A percentile compares a stretch with the other conserved stretches of the same genome.
Conservation (phyloP, 2,797 vertebrate species). For the Cirrhinus molitorella region DNA sequence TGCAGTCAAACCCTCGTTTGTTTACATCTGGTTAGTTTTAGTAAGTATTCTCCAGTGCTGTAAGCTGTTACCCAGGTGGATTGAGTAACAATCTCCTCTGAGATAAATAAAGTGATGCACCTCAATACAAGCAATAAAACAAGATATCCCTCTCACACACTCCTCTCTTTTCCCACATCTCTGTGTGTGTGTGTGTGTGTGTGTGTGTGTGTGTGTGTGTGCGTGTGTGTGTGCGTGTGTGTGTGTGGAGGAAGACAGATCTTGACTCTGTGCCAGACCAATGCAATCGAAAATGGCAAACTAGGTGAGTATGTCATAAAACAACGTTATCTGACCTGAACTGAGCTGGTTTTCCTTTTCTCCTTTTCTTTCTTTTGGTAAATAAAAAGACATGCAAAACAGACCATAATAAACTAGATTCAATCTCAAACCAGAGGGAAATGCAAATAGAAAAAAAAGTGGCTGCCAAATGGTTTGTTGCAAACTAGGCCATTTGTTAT, state of each 20-base stretch:
- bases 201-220: no score
- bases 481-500: no score
- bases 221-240: background rate
- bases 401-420: background rate
- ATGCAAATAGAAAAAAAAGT: background rate
- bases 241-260: no score
- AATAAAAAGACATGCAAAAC: background rate
- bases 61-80: background rate
- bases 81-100: constrained; percentile 9
- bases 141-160: no score
- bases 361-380: background rate
- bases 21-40: background rate
- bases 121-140: background rate
- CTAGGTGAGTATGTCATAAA: background rate
- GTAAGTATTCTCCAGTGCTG: background rate
- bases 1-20: background rate
- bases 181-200: background rate
- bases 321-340: background rate
- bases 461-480: no score
- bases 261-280: background rate
- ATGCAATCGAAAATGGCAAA: background rate
- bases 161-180: background rate
- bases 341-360: background rate
- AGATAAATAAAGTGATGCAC: background rate
- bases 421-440: background rate